A percentile compares a stretch with the other conserved stretches of the same genome.
phyloP scores from a whole-genome alignment of 2,797 vertebrate genomes.

The Morelia viridis region DNA sequence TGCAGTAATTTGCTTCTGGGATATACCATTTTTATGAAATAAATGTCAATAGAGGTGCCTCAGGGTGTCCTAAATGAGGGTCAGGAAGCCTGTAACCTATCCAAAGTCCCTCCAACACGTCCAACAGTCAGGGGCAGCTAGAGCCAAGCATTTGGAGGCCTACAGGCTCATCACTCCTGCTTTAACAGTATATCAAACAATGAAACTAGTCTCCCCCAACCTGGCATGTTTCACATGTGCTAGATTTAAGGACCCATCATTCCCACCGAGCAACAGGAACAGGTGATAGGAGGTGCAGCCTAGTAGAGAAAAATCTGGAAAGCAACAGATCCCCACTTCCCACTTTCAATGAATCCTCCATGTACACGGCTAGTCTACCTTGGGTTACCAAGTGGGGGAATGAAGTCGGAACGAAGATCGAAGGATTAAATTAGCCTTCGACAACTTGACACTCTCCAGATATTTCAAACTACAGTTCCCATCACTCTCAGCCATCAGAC shows the following conservation, averaged over 20 bases:
- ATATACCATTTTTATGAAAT: neutral
- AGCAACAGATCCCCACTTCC: neutral
- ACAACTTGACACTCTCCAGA: neutral
- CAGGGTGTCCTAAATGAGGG: neutral
- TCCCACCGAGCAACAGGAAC: neutral
- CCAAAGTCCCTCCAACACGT: neutral
- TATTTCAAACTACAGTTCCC: neutral
- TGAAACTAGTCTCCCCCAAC: neutral
- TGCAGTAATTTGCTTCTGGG: neutral
- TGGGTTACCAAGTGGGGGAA: neutral
- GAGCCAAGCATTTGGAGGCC: neutral
- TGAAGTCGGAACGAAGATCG: no score
- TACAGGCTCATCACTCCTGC: neutral
- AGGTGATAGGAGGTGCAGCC: neutral
- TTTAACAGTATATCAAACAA: neutral
- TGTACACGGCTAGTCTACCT: neutral
- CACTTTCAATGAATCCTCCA: neutral
- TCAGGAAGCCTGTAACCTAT: neutral
- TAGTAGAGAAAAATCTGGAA: neutral
- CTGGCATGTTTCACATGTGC: neutral
- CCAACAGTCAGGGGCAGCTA: neutral
- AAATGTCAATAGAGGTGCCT: neutral
- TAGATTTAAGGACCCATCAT: neutral
- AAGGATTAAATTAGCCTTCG: neutral
- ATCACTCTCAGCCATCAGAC: neutral